Base-by-base conservation (phyloP, 1,140 invertebrate species). In the Phortica variegata region DNA sequence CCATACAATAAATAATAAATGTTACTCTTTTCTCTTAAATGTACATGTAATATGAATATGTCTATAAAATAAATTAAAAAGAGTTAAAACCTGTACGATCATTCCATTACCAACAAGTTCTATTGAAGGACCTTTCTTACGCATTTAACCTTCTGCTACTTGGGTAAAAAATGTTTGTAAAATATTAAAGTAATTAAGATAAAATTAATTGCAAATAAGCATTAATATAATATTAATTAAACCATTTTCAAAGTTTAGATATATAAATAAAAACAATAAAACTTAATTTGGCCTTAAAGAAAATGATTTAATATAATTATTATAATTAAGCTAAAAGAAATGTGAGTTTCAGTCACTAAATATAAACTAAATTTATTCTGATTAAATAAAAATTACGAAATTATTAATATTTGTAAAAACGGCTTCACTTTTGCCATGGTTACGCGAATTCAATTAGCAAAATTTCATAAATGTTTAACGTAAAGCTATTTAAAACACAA, bases 271-370 rank as follows among this genome's bases (percentile, higher is more conserved):
- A 60, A 56, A 49, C 32, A 60, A 63, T n/a, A n/a, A 58, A 54
- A 68, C 60, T 68, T 68, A 62, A 68, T 68, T 68, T 68, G 63
- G 63, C 63, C 63, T 68, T 68, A 68, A 62, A 63, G 68, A 68
- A 54, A 49, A 68, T 68, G 68, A 68, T 68, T 68, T 68, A 66
- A 62, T 49, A 52, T 49, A 61, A 26, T 56, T 58, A 53, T 16
- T 44, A 15, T 29, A 29, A 50, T 40, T 34, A 48, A 44, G 26
- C 13, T 43, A 49, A 42, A 49, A 23, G 36, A 42, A 44, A 31
- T 39, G 23, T 50, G 38, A 54, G 48, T 52, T 38, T 23, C 48
- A 48, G 50, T 23, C 29, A 40, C 38, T 55, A 52, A 51, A 52
- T 40, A 21, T n/a, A 54, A 42, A 38, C 39, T 42, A 45, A 46